phyloP scores from a whole-genome alignment of 2,113 vertebrate genomes.

The Rhea pennata region DNA sequence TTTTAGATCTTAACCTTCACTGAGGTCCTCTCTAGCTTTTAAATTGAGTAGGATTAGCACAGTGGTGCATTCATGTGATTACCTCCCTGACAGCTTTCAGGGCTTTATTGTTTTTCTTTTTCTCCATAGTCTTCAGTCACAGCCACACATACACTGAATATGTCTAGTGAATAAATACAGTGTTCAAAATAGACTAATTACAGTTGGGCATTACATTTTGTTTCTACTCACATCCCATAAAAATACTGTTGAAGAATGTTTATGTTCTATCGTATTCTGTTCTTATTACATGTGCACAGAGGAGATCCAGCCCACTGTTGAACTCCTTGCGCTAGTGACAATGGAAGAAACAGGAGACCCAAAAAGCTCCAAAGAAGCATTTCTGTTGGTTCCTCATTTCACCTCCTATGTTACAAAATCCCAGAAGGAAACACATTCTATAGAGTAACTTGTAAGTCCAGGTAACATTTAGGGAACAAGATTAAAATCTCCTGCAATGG shows the following conservation, averaged over 20 bases:
- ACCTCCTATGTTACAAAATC: background rate
- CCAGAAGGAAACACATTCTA: background rate
- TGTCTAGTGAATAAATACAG: background rate
- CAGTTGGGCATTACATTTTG: background rate
- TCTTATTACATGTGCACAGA: background rate
- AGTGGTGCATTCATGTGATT: background rate
- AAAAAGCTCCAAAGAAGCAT: background rate
- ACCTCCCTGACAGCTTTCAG: background rate
- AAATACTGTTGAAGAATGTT: background rate
- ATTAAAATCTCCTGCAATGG: background rate
- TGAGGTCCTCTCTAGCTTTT: background rate
- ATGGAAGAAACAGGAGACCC: background rate
- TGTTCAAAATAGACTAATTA: too few relatives aligned
- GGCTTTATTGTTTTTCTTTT: background rate
- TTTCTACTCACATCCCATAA: background rate
- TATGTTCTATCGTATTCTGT: rapidly evolving
- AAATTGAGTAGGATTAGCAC: background rate
- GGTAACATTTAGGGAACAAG: background rate
- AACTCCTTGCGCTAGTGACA: rapidly evolving
- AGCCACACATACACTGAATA: background rate
- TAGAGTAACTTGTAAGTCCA: background rate
- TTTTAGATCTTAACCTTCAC: background rate
- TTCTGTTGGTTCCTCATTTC: background rate
- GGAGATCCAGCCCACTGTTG: background rate
- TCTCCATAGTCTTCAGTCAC: background rate